Percentiles rank a stretch among this genome's conserved stretches.
Evolutionary conservation across 2,797 vertebrate genomes (phyloP).

Genomic region (Pseudochaenichthys georgianus): DNA sequence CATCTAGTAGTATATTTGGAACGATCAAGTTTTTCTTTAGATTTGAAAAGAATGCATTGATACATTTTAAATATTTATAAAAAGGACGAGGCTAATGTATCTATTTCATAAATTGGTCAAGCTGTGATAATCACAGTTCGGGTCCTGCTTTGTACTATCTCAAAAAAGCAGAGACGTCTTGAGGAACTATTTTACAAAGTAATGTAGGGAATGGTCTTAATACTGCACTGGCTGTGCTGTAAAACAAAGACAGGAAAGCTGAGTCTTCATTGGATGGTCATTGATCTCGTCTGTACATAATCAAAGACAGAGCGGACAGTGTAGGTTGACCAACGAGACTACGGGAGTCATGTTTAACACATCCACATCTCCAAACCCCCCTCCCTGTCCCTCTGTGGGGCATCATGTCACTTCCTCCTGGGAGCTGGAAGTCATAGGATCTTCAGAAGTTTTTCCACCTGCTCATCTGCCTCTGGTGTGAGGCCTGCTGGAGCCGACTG

Average conservation of each 20-base stretch:
- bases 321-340: conserved; percentile 12
- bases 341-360: conserved; percentile 8
- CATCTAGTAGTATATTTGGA: no score
- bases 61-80: no score
- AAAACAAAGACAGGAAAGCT: not conserved
- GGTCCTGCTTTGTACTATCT: no score
- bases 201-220: not conserved
- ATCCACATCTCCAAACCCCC: not conserved
- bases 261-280: not conserved
- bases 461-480: conserved; percentile 67
- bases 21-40: no score
- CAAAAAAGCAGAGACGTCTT: no score
- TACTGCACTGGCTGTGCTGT: not conserved
- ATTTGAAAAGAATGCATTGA: no score
- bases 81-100: no score
- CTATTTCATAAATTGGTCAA: no score
- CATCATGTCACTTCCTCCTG: conserved; percentile 77
- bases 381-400: conserved; percentile 50
- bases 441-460: conserved; percentile 81
- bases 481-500: conserved; percentile 54
- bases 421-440: conserved; percentile 71
- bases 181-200: not conserved
- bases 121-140: no score
- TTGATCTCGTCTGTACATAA: conserved; percentile 15
- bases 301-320: conserved; percentile 41